Conservation (phyloP, 2,797 vertebrate species). For the Pelochelys cantorii region DNA sequence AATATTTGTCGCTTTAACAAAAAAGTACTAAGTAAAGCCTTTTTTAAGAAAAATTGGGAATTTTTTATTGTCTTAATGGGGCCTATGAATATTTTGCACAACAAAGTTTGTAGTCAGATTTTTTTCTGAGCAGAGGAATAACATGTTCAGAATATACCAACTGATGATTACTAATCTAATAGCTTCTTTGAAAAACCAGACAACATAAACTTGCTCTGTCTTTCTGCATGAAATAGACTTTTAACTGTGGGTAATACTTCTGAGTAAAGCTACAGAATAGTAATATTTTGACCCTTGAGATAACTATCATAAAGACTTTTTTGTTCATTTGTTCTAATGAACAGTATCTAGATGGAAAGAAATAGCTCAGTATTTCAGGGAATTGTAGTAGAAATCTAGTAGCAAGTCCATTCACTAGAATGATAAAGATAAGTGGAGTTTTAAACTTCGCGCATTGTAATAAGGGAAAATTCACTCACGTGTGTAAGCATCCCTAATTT, state of each 20-base stretch:
- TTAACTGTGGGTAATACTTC: accelerated
- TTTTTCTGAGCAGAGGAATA: accelerated
- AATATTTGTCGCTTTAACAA: accelerated
- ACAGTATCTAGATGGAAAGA: accelerated
- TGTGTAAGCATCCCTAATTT: not conserved
- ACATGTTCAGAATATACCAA: not conserved
- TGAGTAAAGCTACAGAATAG: accelerated
- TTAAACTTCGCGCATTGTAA: not conserved
- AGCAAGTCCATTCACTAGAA: not conserved
- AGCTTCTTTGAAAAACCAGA: not conserved
- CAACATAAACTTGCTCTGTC: accelerated
- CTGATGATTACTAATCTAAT: accelerated
- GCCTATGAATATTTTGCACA: accelerated
- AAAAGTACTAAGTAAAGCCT: not conserved
- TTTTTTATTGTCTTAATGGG: not conserved
- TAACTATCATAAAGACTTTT: not conserved
- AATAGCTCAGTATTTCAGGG: accelerated
- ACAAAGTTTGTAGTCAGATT: accelerated
- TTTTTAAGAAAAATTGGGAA: not conserved
- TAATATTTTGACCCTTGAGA: not conserved
- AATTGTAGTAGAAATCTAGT: not conserved
- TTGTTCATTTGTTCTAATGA: not conserved
- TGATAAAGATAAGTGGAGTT: not conserved
- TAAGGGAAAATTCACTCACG: not conserved
- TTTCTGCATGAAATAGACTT: accelerated